Percentiles rank a stretch among this genome's conserved stretches.
Evolutionary conservation across 2,888 invertebrate genomes (phyloP).

Genomic region (Amiota mariae): DNA sequence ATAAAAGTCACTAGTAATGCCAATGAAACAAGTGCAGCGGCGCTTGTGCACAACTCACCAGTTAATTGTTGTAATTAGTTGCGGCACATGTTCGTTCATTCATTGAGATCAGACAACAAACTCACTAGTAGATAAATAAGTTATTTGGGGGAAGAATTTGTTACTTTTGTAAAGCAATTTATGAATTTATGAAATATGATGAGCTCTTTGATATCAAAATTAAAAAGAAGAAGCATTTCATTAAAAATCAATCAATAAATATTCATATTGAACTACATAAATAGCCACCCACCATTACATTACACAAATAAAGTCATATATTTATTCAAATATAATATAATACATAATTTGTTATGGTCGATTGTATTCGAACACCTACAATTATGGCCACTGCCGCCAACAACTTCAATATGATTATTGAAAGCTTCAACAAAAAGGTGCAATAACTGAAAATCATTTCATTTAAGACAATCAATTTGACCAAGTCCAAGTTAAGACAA

Average conservation of each 20-base stretch:
- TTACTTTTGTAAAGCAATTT: too few species aligned
- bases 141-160: neutral
- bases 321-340: too few species aligned
- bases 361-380: too few species aligned
- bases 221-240: slow-evolving; percentile 12
- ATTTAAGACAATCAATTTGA: neutral
- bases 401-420: too few species aligned
- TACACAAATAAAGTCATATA: slow-evolving; percentile 42
- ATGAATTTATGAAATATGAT: neutral
- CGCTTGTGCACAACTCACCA: slow-evolving; percentile 16
- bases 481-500: neutral
- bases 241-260: neutral
- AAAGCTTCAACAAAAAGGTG: neutral
- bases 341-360: too few species aligned
- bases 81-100: slow-evolving; percentile 4
- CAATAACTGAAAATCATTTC: neutral
- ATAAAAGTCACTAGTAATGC: neutral
- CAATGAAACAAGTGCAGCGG: neutral
- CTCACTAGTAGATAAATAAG: neutral
- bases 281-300: slow-evolving; percentile 15
- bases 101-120: neutral
- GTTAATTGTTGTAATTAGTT: slow-evolving; percentile 23
- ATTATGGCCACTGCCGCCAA: too few species aligned
- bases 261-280: neutral
- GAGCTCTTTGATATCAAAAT: too few species aligned